These are phyloP conservation scores for Mormyrus iriodes DNA, from an alignment of 2,113 vertebrate species.

Conservation along the genomic window DNA sequence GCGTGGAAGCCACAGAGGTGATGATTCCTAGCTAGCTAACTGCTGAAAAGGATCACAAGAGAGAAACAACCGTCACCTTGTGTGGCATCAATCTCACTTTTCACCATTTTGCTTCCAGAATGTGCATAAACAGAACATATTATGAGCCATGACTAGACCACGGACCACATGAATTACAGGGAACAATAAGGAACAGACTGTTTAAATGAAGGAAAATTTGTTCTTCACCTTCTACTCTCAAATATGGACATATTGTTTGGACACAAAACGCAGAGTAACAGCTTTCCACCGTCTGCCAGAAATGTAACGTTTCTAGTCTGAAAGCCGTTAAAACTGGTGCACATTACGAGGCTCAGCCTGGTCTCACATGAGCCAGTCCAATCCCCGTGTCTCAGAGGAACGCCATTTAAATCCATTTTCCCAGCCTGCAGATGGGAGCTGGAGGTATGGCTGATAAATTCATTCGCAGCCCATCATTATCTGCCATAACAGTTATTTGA, in stretches of 20 bases:
- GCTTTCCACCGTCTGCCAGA: constrained; percentile 23
- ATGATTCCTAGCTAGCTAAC: background rate
- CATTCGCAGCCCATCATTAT: constrained; percentile 54
- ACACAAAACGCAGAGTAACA: background rate
- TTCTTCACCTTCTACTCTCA: background rate
- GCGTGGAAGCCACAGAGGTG: background rate
- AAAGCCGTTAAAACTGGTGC: constrained; percentile 15
- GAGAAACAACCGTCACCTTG: background rate
- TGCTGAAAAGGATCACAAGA: background rate
- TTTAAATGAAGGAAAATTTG: background rate
- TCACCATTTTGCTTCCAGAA: background rate
- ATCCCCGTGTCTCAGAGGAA: constrained; percentile 28
- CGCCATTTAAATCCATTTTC: constrained; percentile 17
- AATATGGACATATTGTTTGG: background rate
- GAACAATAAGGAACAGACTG: background rate
- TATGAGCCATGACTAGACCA: background rate
- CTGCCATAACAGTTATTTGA: constrained; percentile 54
- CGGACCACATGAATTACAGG: background rate
- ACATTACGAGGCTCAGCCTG: constrained; percentile 23
- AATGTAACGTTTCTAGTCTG: constrained; percentile 27
- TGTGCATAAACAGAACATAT: constrained; percentile 9
- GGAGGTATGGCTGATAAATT: constrained; percentile 27
- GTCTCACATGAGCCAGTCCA: constrained; percentile 32
- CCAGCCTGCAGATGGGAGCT: constrained; percentile 25
- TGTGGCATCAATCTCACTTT: background rate